These are phyloP conservation scores for Torymus texanus DNA, from an alignment of 2,888 invertebrate genomes.

Conservation along the genomic window DNA sequence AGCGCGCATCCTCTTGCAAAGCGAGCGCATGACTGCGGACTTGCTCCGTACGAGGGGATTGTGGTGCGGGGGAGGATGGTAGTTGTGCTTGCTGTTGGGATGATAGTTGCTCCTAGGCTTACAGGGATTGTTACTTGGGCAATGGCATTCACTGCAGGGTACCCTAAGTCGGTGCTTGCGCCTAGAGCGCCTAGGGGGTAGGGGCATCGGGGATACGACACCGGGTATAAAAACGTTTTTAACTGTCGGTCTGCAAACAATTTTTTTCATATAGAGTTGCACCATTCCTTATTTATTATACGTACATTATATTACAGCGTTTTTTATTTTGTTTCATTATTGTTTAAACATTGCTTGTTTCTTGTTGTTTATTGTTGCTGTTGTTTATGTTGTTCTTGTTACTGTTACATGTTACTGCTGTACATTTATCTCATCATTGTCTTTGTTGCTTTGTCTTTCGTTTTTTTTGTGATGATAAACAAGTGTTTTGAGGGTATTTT, in stretches of 20 bases:
- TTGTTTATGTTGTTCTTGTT: constrained; percentile 6
- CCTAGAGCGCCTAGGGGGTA: constrained; percentile 75
- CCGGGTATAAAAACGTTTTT: constrained; percentile 75
- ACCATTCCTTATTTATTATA: constrained; percentile 59
- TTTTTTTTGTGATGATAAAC: constrained; percentile 17
- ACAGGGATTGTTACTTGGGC: constrained; percentile 68
- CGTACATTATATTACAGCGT: constrained; percentile 32
- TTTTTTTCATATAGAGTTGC: constrained; percentile 69
- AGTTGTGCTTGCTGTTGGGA: constrained; percentile 50
- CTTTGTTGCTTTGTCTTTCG: constrained; percentile 3
- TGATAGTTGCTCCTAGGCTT: constrained; percentile 64
- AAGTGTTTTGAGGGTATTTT: constrained; percentile 18
- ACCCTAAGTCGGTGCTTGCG: constrained; percentile 75
- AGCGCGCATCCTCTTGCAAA: constrained; percentile 74
- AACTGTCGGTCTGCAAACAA: constrained; percentile 76
- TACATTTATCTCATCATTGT: constrained; percentile 1
- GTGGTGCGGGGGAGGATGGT: constrained; percentile 63
- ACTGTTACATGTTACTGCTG: not conserved
- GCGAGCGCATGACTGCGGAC: constrained; percentile 75
- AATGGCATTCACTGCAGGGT: constrained; percentile 74
- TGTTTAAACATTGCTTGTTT: constrained; percentile 5
- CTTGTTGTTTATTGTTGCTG: constrained; percentile 5
- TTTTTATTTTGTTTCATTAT: constrained; percentile 2
- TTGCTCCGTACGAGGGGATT: constrained; percentile 75
- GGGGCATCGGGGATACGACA: constrained; percentile 74